A percentile compares a stretch with the other conserved stretches of the same genome.
These are phyloP conservation scores for Halichoeres trimaculatus DNA, from an alignment of 2,113 vertebrate species.

Conservation along the genomic window DNA sequence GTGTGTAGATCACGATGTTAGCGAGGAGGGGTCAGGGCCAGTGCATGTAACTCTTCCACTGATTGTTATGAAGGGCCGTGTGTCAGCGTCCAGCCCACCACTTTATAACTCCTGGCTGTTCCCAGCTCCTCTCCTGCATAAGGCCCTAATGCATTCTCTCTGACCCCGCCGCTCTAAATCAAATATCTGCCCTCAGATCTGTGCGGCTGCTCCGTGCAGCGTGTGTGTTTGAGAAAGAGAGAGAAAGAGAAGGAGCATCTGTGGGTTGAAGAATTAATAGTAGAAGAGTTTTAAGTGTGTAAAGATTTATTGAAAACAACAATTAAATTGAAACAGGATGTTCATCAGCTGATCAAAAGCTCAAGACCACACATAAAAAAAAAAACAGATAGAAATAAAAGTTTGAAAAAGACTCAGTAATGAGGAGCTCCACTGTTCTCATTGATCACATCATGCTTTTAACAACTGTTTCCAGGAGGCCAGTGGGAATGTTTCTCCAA, in stretches of 20 bases:
- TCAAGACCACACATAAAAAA: no score
- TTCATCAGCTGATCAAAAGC: no score
- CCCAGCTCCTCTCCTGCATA: constrained; percentile 63
- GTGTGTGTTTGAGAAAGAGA: neutral
- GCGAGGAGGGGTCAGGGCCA: constrained; percentile 72
- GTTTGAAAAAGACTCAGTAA: no score
- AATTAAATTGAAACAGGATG: neutral
- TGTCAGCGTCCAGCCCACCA: constrained; percentile 75
- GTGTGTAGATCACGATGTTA: constrained; percentile 59
- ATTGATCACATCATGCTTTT: no score
- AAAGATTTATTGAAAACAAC: constrained; percentile 3
- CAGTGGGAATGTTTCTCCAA: no score
- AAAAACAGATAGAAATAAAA: no score
- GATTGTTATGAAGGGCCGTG: constrained; percentile 80
- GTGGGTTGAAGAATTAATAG: constrained; percentile 3
- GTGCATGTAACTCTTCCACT: constrained; percentile 70
- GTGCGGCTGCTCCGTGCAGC: constrained; percentile 26
- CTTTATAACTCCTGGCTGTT: constrained; percentile 77
- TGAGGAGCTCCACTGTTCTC: no score
- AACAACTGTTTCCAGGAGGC: no score
- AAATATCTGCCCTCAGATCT: constrained; percentile 76
- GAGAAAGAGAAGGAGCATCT: neutral
- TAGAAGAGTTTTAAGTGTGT: neutral
- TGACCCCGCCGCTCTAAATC: constrained; percentile 82
- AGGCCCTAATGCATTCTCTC: constrained; percentile 83